Percentiles rank a stretch among this genome's conserved stretches.
Evolutionary conservation across 2,888 invertebrate genomes (phyloP).

Genomic region (Aethes cnicana): DNA sequence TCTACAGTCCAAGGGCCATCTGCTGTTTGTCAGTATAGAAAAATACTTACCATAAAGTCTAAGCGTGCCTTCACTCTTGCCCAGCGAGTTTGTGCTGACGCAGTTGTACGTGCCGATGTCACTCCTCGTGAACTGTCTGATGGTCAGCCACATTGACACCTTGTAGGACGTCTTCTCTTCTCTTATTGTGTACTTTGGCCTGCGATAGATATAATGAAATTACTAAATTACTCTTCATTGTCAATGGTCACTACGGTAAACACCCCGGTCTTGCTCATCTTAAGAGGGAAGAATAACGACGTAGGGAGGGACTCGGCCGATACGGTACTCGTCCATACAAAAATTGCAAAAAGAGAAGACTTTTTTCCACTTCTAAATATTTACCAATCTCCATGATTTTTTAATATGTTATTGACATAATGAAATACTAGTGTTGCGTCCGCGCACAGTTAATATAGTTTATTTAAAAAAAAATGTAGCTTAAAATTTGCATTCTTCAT

Average conservation of each 20-base stretch:
- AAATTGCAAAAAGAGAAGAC: too few species aligned
- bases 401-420: too few species aligned
- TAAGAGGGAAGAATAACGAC: background rate
- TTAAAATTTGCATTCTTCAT: too few species aligned
- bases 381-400: too few species aligned
- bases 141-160: conserved; percentile 88
- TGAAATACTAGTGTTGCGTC: too few species aligned
- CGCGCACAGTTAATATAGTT: too few species aligned
- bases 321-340: too few species aligned
- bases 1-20: too few species aligned
- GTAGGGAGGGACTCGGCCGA: too few species aligned
- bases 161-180: conserved; percentile 88
- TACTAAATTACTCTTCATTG: background rate
- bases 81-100: conserved; percentile 90
- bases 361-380: too few species aligned
- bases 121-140: conserved; percentile 79
- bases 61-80: conserved; percentile 89
- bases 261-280: background rate
- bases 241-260: background rate
- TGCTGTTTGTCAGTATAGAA: too few species aligned
- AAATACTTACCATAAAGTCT: conserved; percentile 83
- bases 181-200: conserved; percentile 87
- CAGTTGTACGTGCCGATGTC: conserved; percentile 89
- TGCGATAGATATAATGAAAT: conserved; percentile 51
- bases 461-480: too few species aligned